Base-by-base conservation (phyloP, 2,113 vertebrate species). In the Takifugu flavidus region DNA sequence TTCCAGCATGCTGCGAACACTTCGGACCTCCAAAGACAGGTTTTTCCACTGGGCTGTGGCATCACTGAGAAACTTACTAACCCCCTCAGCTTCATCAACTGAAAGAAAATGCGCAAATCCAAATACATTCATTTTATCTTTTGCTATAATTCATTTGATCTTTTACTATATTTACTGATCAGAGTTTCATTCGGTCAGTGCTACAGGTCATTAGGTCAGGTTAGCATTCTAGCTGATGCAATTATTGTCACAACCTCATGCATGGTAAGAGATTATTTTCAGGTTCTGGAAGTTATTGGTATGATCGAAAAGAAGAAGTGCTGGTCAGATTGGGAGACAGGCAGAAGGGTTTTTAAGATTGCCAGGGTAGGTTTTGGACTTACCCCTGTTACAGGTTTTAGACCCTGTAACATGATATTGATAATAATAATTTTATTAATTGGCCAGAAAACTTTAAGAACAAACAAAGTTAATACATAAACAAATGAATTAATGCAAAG, bases 1-100 rank as follows among this genome's bases (percentile, higher is more conserved):
- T 74, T 99, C 96, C 78, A 99, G 88, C 97, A 99, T 99, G 87
- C 96, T 98, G 63, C 93, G 90, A 10, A 98, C 97, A 0, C 97
- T 98, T 13, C 96, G 91, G 28, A 99, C 93, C 75, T 99, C 97
- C 77, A 99, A 90, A 0, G 95, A 94, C 60, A 99, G 90, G 70
- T 98, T 95, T 75, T 91, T 93, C 97, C 97, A 98, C 78, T 99
- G 97, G 42, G 91, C 90, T 0, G 94, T 92, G 20, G 94, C 92
- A 2, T 99, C 97, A 26, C 54, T 89, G 87, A 98, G 93, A 83
- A 99, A 98, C 76, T 94, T 96, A 84, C 89, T 93, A 66, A 98
- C 93, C 3, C 86, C 93, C 67, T 99, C 97, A 3, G 90, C 89
- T 85, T 98, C 96, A 50, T 98, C 97, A 66, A 91, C 97, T 99